These are phyloP conservation scores for Prosopocoilus inquinatus DNA, from an alignment of 2,888 invertebrate species.

Conservation along the genomic window DNA sequence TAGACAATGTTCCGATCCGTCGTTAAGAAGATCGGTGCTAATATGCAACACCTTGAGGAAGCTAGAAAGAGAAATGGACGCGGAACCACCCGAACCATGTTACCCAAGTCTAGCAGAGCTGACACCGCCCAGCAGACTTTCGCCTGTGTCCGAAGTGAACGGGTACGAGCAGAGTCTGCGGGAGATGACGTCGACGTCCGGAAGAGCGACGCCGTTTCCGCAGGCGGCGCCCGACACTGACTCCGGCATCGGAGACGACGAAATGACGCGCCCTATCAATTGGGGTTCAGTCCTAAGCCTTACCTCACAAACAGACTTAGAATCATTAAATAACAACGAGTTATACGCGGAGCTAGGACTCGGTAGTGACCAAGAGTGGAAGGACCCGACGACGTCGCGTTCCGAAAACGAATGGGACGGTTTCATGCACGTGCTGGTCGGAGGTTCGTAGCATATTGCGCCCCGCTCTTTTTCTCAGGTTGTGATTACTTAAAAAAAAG, in stretches of 20 bases:
- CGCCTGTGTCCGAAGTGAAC: constrained; percentile 35
- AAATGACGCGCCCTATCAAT: constrained; percentile 77
- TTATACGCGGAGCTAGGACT: constrained; percentile 69
- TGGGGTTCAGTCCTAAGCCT: constrained; percentile 89
- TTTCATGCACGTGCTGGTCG: constrained; percentile 69
- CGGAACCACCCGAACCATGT: constrained; percentile 57
- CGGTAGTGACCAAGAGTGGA: constrained; percentile 55
- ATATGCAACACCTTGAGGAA: constrained; percentile 89
- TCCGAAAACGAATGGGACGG: constrained; percentile 57
- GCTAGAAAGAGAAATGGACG: constrained; percentile 86
- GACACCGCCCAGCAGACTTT: constrained; percentile 43
- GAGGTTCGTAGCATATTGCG: constrained; percentile 59
- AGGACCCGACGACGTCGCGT: constrained; percentile 34
- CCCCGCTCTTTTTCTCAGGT: constrained; percentile 43
- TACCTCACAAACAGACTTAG: constrained; percentile 81
- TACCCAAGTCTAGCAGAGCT: constrained; percentile 50
- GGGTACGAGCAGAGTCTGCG: constrained; percentile 50
- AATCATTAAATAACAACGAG: constrained; percentile 79
- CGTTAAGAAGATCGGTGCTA: constrained; percentile 84
- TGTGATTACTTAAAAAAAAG: constrained; percentile 47
- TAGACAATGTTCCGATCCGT: constrained; percentile 86
- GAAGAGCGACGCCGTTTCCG: constrained; percentile 72
- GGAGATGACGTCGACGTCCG: constrained; percentile 54
- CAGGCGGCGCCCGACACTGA: constrained; percentile 61
- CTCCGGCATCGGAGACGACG: constrained; percentile 68